phyloP scores from a whole-genome alignment of 2,113 vertebrate genomes.

The Suncus etruscus region DNA sequence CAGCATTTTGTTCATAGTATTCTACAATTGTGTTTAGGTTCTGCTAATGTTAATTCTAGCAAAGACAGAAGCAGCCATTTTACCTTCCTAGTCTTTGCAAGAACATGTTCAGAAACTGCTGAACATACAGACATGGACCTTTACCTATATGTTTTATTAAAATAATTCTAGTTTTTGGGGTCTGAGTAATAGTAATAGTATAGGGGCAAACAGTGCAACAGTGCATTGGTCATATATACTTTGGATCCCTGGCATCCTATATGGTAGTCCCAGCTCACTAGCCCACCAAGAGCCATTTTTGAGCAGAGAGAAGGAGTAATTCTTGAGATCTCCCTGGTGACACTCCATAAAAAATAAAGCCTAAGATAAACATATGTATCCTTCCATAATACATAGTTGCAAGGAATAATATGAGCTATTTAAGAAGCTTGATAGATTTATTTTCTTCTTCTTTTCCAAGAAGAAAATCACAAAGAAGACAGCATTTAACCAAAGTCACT shows the following conservation, averaged over 20 bases:
- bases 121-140: background rate
- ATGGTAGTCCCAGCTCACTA: too few species aligned
- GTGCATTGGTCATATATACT: too few species aligned
- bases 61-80: background rate
- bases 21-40: conserved; percentile 6
- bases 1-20: background rate
- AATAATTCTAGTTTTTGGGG: background rate
- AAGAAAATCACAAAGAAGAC: background rate
- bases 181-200: too few species aligned
- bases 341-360: too few species aligned
- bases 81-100: background rate
- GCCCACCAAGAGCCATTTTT: too few species aligned
- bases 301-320: too few species aligned
- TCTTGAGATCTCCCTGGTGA: too few species aligned
- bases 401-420: background rate
- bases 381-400: background rate
- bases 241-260: too few species aligned
- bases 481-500: background rate
- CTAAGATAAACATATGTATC: too few species aligned
- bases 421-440: background rate
- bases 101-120: background rate
- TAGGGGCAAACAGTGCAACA: too few species aligned
- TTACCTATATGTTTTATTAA: background rate
- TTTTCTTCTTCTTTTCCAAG: background rate
- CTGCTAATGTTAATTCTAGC: background rate